Conservation (phyloP, 1,140 invertebrate genomes). For the Ruditapes philippinarum region DNA sequence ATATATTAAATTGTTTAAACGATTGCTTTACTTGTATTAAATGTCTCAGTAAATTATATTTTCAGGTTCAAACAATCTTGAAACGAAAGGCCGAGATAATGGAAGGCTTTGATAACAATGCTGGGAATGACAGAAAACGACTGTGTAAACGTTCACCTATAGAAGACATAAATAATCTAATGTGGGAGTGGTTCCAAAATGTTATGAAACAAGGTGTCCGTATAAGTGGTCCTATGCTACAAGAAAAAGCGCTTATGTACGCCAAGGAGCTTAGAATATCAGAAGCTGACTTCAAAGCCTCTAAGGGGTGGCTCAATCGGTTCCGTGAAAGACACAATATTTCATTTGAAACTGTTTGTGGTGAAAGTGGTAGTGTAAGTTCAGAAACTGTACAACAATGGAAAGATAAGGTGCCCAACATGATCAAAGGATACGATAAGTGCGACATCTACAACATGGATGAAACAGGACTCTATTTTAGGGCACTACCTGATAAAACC, state of each 20-base stretch:
- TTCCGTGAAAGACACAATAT: not conserved
- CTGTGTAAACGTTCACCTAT: not conserved
- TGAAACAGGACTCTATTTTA: constrained; percentile 74
- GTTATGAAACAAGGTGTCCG: not conserved
- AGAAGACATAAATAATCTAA: not conserved
- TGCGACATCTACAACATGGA: constrained; percentile 75
- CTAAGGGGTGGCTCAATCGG: not conserved
- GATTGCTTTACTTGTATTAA: no score
- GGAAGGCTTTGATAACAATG: not conserved
- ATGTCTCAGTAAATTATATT: not conserved
- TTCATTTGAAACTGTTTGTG: constrained; percentile 47
- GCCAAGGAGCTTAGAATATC: not conserved
- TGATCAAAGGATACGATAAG: constrained; percentile 46
- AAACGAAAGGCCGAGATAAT: not conserved
- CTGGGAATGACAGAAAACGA: not conserved
- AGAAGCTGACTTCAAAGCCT: not conserved
- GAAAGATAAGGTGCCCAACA: constrained; percentile 36
- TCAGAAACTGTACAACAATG: constrained; percentile 28
- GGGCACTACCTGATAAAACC: constrained; percentile 70
- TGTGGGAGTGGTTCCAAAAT: not conserved
- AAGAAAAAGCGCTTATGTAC: not conserved
- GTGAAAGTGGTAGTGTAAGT: constrained; percentile 62
- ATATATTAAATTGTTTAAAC: no score
- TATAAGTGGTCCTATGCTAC: no score
- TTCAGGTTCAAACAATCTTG: not conserved